Base-by-base conservation (phyloP, 2,797 vertebrate genomes). In the Hippocampus kuda region DNA sequence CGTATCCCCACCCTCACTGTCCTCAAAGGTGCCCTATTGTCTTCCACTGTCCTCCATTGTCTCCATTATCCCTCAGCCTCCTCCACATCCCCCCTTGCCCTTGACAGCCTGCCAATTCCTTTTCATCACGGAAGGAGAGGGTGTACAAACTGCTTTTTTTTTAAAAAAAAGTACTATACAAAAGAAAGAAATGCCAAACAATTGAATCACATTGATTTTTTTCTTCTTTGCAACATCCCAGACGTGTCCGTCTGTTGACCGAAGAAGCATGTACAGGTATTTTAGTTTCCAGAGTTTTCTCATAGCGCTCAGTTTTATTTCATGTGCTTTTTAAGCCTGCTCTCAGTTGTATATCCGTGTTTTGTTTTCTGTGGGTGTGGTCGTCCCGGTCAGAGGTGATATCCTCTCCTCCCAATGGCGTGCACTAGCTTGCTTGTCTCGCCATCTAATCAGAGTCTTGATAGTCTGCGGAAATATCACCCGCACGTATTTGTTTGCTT, bases 291-390 rank as follows among this genome's bases (percentile, higher is more conserved):
- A 13, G 60, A 53, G 54, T 64, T 64, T 64, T 42, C 62, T 34
- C 26, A 70, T 16, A 51, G 38, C 42, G 66, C 71, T 65, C 65
- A 2, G 38, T 13, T 2, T 9, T 70, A 68, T 83, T 82, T 81
- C 77, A 83, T 75, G 78, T 83, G 62, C 68, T 72, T 38, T 62
- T 30, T 44, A 3, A 46, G 27, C 1, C 18, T 69, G 66, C 67
- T 74, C 62, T 0, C 70, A 24, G 70, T 70, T 61, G 71, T 73
- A 60, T 77, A 85, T 87, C 85, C 80, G 81, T 80, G 76, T 81
- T 84, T 85, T 84, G 81, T 87, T 83, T 76, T 65, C 48, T 68
- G 51, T 41, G 84, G 85, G 85, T 81, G 88, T 84, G 85, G 80
- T 73, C 13, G 72, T 84, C 82, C 83, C 82, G 80, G 75, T 72